Percentiles rank a stretch among this genome's conserved stretches.
phyloP scores from a whole-genome alignment of 2,888 invertebrate genomes.

The Sturmia bella region DNA sequence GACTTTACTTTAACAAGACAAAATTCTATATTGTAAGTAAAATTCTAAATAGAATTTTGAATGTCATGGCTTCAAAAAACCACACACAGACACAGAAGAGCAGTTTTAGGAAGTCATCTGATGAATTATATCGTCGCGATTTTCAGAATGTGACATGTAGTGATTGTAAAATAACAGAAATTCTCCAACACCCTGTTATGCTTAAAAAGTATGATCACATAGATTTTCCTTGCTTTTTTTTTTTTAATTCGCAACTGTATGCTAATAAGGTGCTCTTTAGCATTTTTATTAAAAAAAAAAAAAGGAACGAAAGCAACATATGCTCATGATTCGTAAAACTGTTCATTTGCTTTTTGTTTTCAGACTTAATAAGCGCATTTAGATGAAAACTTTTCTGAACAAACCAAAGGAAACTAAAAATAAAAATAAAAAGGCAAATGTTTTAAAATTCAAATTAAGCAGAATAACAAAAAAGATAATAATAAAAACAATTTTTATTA shows the following conservation, averaged over 20 bases:
- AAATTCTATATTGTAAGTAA: too few species aligned
- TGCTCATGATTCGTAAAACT: conserved; percentile 53
- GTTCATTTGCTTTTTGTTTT: conserved; percentile 31
- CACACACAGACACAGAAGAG: too few species aligned
- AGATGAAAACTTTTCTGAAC: conserved; percentile 20
- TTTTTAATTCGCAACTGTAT: conserved; percentile 37
- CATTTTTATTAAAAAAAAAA: conserved; percentile 35
- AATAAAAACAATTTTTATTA: background rate
- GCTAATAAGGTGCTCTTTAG: conserved; percentile 58
- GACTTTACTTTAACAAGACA: too few species aligned
- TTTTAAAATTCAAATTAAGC: background rate
- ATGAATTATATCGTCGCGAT: too few species aligned
- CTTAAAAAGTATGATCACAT: background rate
- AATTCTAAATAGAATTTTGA: too few species aligned
- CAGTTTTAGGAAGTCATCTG: too few species aligned
- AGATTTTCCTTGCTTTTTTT: background rate
- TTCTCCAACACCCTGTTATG: conserved; percentile 4
- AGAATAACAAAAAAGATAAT: background rate
- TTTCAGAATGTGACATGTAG: too few species aligned
- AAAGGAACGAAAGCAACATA: too few species aligned
- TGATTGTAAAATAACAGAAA: background rate
- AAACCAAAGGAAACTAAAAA: conserved; percentile 5
- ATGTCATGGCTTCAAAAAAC: too few species aligned
- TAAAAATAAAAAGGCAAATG: background rate
- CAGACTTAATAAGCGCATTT: conserved; percentile 30